Percentiles rank a stretch among this genome's conserved stretches.
These are phyloP conservation scores for Lamellibrachia luymesi DNA, from an alignment of 1,140 invertebrate genomes.

Conservation along the genomic window DNA sequence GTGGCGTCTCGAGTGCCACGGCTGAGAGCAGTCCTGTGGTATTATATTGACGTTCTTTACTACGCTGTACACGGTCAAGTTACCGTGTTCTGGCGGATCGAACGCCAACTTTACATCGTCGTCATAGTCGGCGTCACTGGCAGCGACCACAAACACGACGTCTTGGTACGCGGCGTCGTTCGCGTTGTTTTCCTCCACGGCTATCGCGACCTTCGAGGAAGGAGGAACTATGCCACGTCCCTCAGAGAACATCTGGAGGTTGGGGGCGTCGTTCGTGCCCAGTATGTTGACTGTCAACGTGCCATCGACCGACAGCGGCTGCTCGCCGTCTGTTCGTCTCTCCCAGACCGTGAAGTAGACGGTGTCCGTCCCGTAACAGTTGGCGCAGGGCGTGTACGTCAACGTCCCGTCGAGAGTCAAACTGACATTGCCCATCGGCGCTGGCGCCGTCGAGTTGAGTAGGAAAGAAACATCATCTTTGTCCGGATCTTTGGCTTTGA, in stretches of 20 bases:
- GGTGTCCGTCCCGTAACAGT: background rate
- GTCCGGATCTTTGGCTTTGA: background rate
- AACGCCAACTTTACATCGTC: background rate
- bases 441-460: background rate
- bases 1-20: background rate
- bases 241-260: background rate
- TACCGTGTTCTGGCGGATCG: background rate
- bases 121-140: background rate
- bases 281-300: background rate
- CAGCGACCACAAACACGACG: background rate
- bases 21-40: background rate
- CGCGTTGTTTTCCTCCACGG: background rate
- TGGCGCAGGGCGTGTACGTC: background rate
- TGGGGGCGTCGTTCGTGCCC: background rate
- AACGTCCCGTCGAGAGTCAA: background rate
- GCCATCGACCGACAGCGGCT: background rate
- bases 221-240: background rate
- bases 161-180: background rate
- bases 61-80: background rate
- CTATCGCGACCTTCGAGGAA: background rate
- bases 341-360: constrained; percentile 6
- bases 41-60: background rate
- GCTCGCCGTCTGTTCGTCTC: background rate
- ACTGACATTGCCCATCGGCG: background rate
- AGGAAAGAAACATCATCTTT: background rate